Evolutionary conservation across 2,797 vertebrate species (phyloP), one percentile per base, ranked within the genome.

Genomic region (Mionectes olivaceus): DNA sequence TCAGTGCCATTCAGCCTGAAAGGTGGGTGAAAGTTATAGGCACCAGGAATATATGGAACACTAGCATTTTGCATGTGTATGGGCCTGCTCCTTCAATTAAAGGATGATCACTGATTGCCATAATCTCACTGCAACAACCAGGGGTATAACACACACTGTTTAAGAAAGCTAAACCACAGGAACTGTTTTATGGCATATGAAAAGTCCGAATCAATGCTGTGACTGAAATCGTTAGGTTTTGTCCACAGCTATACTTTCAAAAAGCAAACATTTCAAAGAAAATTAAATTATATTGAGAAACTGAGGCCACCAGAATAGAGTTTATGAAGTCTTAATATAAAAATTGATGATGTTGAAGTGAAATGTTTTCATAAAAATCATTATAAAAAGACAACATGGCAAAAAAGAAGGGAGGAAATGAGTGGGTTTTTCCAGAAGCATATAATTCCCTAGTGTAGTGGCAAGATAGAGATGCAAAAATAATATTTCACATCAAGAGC

Each of bases 31-130:
- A 95, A 96, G 95, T 90, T 83, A 90, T 5, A 93, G 46, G 32
- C 63, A 80, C 27, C 10, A 14, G 56, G 74, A 94, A 69, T 55
- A 44, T 30, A 52, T 11, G 32, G 61, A 88, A 67, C 30, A 27
- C 32, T 10, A 46, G 12, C 13, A 56, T 69, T 93, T 69, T 78
- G 35, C 57, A 43, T 55, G 41, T n/a, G 5, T 49, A 50, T 57
- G 35, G 35, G 50, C 28, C 41, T 41, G 37, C n/a, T 77, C 47
- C 37, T 76, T 68, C 73, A 83, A 41, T 86, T 70, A 70, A 63
- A 88, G 65, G 86, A 86, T 56, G 24, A 88, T 82, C 70, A 56
- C 2, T 69, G 59, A 93, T 96, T 93, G 78, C 50, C 76, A 65
- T 91, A 85, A 93, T 83, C 50, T 92, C 73, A n/a, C 76, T 89